phyloP scores from a whole-genome alignment of 2,888 invertebrate genomes.

The Dinocampus coccinellae region DNA sequence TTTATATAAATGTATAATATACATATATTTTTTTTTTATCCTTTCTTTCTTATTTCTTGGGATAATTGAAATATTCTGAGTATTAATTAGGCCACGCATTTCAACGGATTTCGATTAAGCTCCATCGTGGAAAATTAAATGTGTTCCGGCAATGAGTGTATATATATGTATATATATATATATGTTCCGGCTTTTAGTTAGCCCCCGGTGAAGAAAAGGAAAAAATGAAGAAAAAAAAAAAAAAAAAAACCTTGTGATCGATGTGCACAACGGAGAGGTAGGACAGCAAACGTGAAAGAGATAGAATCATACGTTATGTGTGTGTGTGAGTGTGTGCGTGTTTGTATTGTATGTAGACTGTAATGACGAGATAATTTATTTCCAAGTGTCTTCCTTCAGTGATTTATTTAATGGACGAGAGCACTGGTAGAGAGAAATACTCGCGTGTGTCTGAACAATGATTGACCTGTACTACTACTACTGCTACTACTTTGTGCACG shows the following conservation, averaged over 20 bases:
- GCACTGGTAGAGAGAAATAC: not conserved
- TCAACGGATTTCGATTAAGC: slow-evolving; percentile 46
- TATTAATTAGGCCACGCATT: slow-evolving; percentile 43
- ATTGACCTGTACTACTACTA: not conserved
- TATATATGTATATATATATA: no score
- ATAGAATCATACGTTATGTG: not conserved
- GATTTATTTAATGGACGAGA: not conserved
- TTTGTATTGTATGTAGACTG: not conserved
- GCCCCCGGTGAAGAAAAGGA: not conserved
- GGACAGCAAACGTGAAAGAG: not conserved
- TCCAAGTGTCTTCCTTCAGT: not conserved
- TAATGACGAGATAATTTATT: slow-evolving; percentile 29
- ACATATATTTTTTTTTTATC: not conserved
- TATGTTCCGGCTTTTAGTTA: slow-evolving; percentile 22
- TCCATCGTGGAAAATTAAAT: slow-evolving; percentile 29
- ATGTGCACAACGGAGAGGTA: slow-evolving; percentile 12
- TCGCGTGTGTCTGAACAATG: slow-evolving; percentile 2
- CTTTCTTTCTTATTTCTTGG: not conserved
- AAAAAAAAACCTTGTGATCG: no score
- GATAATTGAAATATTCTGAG: slow-evolving; percentile 40
- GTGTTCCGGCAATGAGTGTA: slow-evolving; percentile 10
- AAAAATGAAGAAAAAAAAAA: no score
- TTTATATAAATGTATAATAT: no score
- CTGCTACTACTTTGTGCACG: not conserved
- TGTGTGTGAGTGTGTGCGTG: not conserved